These are phyloP conservation scores for Palaemon carinicauda DNA, from an alignment of 1,140 invertebrate species.

Conservation along the genomic window DNA sequence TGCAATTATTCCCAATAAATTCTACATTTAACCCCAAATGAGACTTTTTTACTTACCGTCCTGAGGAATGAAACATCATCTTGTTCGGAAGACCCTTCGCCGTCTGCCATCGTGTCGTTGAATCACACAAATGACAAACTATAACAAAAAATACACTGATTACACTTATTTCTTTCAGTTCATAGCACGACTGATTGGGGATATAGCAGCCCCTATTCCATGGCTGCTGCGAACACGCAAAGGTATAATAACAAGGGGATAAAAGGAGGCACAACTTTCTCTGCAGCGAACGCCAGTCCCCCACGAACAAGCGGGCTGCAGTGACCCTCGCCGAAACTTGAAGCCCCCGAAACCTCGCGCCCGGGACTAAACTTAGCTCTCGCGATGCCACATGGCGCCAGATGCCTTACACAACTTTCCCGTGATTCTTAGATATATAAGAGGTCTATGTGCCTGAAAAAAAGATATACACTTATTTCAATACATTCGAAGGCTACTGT, in stretches of 20 bases:
- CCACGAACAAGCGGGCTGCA: constrained; percentile 37
- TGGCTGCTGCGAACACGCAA: constrained; percentile 11
- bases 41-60: constrained; percentile 76
- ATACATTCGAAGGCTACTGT: too few species aligned
- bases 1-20: too few species aligned
- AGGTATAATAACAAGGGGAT: neutral
- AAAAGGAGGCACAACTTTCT: constrained; percentile 37
- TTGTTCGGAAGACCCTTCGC: constrained; percentile 92
- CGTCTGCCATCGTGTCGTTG: constrained; percentile 78
- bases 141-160: constrained; percentile 23
- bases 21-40: neutral
- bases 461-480: too few species aligned
- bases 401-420: neutral
- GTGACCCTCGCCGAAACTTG: constrained; percentile 17
- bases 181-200: constrained; percentile 13
- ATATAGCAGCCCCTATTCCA: neutral
- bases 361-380: constrained; percentile 46
- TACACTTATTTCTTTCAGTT: constrained; percentile 17
- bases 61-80: constrained; percentile 98
- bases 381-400: constrained; percentile 45
- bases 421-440: too few species aligned
- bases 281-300: constrained; percentile 38
- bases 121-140: constrained; percentile 27
- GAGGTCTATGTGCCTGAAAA: too few species aligned
- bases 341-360: constrained; percentile 14